These are phyloP conservation scores for Triplophysa rosa DNA, from an alignment of 2,113 vertebrate species.

Conservation along the genomic window DNA sequence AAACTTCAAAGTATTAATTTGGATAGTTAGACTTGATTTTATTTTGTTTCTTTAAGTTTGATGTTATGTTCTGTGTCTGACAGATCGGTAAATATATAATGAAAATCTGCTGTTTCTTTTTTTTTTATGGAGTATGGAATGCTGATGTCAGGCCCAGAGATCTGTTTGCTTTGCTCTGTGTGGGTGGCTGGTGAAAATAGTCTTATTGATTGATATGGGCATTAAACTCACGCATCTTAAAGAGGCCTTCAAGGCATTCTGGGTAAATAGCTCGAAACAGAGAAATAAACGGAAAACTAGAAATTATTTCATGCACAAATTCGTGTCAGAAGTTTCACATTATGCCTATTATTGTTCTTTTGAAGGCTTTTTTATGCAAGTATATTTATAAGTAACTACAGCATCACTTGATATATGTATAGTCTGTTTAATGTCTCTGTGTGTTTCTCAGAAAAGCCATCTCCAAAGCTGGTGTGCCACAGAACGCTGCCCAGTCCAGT, in stretches of 20 bases:
- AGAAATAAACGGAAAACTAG: neutral
- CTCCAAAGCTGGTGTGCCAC: conserved; percentile 83
- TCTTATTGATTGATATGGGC: conserved; percentile 23
- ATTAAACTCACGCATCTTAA: conserved; percentile 10
- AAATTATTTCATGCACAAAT: neutral
- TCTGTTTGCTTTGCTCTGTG: conserved; percentile 4
- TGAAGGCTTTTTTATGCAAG: too few relatives aligned
- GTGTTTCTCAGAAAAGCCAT: conserved; percentile 88
- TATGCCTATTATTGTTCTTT: too few relatives aligned
- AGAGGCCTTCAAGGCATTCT: conserved; percentile 2
- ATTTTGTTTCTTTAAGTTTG: neutral
- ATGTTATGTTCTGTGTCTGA: neutral
- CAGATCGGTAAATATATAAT: neutral
- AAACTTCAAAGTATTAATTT: neutral
- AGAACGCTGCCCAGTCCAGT: conserved; percentile 74
- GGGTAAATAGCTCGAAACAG: neutral
- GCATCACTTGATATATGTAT: neutral
- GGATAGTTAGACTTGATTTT: neutral
- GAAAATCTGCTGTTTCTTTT: too few relatives aligned
- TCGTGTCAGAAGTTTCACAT: too few relatives aligned
- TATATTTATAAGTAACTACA: too few relatives aligned
- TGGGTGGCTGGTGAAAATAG: conserved; percentile 28
- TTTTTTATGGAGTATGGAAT: neutral
- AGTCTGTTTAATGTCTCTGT: conserved; percentile 36
- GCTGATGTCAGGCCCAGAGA: neutral